phyloP scores from a whole-genome alignment of 2,888 invertebrate genomes.

The Xestia c-nigrum region DNA sequence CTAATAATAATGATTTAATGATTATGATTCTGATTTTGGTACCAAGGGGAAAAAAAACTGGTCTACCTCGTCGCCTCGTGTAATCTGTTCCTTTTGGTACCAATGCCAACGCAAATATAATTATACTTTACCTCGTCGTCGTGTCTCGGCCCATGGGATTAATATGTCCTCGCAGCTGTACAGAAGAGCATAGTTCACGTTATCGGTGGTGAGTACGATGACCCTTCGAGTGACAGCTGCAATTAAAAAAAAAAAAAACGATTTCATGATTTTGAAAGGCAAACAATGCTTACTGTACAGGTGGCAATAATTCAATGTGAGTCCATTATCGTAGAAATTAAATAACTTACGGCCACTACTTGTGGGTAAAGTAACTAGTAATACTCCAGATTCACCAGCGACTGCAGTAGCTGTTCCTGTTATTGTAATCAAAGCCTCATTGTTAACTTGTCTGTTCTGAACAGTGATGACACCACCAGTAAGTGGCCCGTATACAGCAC shows the following conservation, averaged over 20 bases:
- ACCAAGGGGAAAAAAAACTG: too few species aligned
- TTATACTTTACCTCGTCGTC: constrained; percentile 79
- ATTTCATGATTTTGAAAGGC: background rate
- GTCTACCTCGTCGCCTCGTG: too few species aligned
- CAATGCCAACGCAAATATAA: background rate
- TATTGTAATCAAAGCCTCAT: constrained; percentile 85
- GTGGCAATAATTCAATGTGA: background rate
- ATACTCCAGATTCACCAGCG: constrained; percentile 85
- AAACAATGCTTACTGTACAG: background rate
- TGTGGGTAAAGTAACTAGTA: constrained; percentile 88
- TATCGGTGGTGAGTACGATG: constrained; percentile 83
- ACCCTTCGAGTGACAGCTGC: constrained; percentile 70
- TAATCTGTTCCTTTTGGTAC: background rate
- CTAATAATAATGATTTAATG: too few species aligned
- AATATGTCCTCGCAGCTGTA: constrained; percentile 75
- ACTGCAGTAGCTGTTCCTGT: constrained; percentile 86
- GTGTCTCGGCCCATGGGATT: too few species aligned
- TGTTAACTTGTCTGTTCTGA: constrained; percentile 77
- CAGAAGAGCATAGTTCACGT: constrained; percentile 78
- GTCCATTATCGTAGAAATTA: background rate
- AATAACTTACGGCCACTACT: constrained; percentile 84
- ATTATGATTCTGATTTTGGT: too few species aligned
- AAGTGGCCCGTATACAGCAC: constrained; percentile 85
- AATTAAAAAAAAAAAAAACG: background rate
- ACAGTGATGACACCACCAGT: constrained; percentile 67